phyloP scores from a whole-genome alignment of 2,113 vertebrate species.

The Diadophis punctatus region DNA sequence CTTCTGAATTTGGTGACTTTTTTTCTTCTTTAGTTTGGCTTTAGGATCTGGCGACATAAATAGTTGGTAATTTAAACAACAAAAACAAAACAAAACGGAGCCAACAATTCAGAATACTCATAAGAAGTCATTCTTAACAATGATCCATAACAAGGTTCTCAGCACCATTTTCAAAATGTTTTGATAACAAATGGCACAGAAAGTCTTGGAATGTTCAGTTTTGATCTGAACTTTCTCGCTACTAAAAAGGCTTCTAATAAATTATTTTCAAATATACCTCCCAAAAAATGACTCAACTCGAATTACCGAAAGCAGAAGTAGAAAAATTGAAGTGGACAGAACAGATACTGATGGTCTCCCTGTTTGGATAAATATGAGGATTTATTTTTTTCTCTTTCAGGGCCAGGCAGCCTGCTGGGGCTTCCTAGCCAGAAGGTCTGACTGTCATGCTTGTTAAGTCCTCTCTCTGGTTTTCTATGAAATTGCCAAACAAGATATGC shows the following conservation, averaged over 20 bases:
- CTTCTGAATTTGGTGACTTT: constrained; percentile 65
- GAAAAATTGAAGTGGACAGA: constrained; percentile 1
- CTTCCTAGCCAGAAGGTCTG: background rate
- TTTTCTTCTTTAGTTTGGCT: constrained; percentile 47
- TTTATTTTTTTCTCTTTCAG: background rate
- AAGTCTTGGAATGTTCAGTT: constrained; percentile 14
- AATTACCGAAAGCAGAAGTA: background rate
- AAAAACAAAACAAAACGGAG: background rate
- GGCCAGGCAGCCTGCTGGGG: background rate
- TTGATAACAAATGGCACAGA: constrained; percentile 15
- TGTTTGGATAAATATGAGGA: background rate
- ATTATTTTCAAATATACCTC: constrained; percentile 49
- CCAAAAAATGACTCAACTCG: background rate
- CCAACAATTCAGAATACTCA: constrained; percentile 20
- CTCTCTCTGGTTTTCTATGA: background rate
- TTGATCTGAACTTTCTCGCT: constrained; percentile 52
- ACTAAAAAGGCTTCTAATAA: constrained; percentile 37
- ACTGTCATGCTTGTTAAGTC: background rate
- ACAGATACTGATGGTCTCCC: background rate
- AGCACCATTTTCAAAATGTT: background rate
- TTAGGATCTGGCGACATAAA: constrained; percentile 56
- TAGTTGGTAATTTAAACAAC: constrained; percentile 40
- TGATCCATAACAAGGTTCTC: background rate
- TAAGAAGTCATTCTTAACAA: background rate
- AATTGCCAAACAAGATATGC: background rate